phyloP scores from a whole-genome alignment of 2,113 vertebrate species.

The Xenopus laevis region DNA sequence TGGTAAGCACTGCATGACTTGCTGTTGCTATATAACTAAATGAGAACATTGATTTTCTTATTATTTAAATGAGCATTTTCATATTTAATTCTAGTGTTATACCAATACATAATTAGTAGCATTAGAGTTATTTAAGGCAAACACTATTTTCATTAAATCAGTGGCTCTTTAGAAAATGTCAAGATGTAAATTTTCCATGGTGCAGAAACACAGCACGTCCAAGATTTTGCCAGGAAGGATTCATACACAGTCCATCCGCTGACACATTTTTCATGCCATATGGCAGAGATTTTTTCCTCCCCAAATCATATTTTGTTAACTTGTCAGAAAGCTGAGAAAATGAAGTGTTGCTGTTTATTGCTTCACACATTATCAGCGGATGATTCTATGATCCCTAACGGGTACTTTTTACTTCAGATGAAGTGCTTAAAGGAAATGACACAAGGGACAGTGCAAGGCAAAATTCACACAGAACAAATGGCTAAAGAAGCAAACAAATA shows the following conservation, averaged over 20 bases:
- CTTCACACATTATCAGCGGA: constrained; percentile 30
- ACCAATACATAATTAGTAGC: too few species aligned
- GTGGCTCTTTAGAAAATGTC: not conserved
- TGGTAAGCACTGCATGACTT: too few species aligned
- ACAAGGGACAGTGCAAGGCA: not conserved
- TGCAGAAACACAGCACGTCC: constrained; percentile 6
- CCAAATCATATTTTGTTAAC: constrained; percentile 28
- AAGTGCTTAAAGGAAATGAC: not conserved
- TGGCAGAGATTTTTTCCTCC: constrained; percentile 6
- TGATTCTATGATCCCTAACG: constrained; percentile 17
- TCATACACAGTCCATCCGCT: constrained; percentile 2
- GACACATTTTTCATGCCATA: constrained; percentile 32
- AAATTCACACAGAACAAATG: not conserved
- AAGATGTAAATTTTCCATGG: constrained; percentile 4
- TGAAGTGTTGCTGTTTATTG: constrained; percentile 36
- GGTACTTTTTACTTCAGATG: not conserved
- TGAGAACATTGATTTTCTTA: too few species aligned
- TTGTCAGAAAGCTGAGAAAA: constrained; percentile 43
- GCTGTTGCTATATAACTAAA: too few species aligned
- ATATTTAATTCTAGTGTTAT: too few species aligned
- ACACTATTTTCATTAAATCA: not conserved
- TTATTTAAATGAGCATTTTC: too few species aligned
- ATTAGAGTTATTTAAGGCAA: too few species aligned
- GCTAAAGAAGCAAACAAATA: not conserved
- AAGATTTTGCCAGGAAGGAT: constrained; percentile 14